phyloP scores from a whole-genome alignment of 2,797 vertebrate species.

The Halcyon smyrnensis region DNA sequence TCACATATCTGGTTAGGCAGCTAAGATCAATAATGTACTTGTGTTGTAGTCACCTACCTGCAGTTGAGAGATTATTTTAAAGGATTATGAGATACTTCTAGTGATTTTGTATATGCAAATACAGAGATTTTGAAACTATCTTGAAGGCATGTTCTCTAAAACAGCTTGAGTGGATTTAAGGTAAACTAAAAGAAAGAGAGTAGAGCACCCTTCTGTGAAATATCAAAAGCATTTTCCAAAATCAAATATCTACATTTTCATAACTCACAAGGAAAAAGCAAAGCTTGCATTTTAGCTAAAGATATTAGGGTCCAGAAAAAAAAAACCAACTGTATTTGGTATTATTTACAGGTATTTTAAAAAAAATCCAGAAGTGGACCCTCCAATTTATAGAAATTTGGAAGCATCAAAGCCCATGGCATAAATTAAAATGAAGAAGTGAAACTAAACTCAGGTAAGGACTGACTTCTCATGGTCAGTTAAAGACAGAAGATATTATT shows the following conservation, averaged over 20 bases:
- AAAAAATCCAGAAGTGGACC: neutral
- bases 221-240: neutral
- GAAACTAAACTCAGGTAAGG: neutral
- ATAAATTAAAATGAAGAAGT: neutral
- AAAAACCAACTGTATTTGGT: neutral
- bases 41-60: neutral
- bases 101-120: neutral
- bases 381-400: neutral
- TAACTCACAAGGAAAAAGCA: fast-evolving
- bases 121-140: neutral
- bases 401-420: neutral
- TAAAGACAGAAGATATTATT: neutral
- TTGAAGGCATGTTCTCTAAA: neutral
- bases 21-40: neutral
- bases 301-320: neutral
- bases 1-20: neutral
- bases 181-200: neutral
- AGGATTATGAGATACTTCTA: neutral
- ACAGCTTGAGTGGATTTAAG: neutral
- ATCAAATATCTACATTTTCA: neutral
- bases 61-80: neutral
- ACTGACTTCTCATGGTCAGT: neutral
- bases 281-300: neutral
- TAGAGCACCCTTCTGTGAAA: neutral
- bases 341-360: neutral